Conservation (phyloP, 2,797 vertebrate genomes). For the Arctocebus calabarensis region DNA sequence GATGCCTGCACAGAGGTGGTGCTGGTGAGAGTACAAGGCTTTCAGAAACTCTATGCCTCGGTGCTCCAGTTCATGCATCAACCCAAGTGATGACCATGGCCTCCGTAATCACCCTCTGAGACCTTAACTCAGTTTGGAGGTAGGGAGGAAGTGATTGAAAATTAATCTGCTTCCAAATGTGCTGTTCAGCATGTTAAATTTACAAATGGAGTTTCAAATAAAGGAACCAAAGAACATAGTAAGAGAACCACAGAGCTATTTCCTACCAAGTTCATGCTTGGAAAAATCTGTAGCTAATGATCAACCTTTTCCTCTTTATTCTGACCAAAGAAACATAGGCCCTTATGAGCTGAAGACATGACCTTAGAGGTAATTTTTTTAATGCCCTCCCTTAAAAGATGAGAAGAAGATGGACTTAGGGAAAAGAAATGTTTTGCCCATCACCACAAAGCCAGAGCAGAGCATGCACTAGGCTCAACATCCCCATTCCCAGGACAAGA, state of each 20-base stretch:
- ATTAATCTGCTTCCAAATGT: neutral
- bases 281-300: neutral
- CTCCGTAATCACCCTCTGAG: fast-evolving
- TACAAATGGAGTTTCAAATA: neutral
- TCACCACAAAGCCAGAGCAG: neutral
- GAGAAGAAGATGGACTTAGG: neutral
- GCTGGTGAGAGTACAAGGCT: conserved; percentile 56
- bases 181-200: neutral
- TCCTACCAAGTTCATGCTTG: neutral
- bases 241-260: neutral
- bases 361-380: neutral
- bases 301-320: neutral
- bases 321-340: neutral
- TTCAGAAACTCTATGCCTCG: conserved; percentile 46
- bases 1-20: conserved; percentile 40
- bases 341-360: neutral
- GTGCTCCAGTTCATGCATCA: too few species aligned
- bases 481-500: neutral
- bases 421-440: neutral
- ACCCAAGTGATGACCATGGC: fast-evolving
- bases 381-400: neutral
- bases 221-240: neutral
- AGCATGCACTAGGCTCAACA: fast-evolving
- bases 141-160: neutral
- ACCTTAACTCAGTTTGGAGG: too few species aligned